Percentiles rank a stretch among this genome's conserved stretches.
Evolutionary conservation across 2,113 vertebrate species (phyloP).

Genomic region (Trichechus manatus): DNA sequence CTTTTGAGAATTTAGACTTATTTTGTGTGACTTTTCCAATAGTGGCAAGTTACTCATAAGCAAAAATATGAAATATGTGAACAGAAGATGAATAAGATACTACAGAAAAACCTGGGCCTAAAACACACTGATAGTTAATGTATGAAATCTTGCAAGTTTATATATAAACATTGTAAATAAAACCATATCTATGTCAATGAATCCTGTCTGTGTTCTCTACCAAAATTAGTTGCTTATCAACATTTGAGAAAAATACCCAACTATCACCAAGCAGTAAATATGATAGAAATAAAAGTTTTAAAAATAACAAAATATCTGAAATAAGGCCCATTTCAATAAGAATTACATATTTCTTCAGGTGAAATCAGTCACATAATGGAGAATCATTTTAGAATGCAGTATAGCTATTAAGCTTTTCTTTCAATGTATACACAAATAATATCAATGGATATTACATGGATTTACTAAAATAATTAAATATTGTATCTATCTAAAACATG

Average conservation of each 20-base stretch:
- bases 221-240: neutral
- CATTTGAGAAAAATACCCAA: neutral
- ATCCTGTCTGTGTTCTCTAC: neutral
- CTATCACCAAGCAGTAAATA: neutral
- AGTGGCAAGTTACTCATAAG: neutral
- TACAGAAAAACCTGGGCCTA: neutral
- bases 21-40: neutral
- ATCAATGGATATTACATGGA: neutral
- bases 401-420: neutral
- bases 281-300: neutral
- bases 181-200: neutral
- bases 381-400: neutral
- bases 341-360: neutral
- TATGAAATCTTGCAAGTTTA: neutral
- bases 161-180: neutral
- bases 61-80: neutral
- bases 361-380: neutral
- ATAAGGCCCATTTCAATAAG: neutral
- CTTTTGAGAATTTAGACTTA: neutral
- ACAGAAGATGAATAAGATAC: neutral
- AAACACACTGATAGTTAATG: neutral
- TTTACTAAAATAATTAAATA: neutral
- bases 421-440: neutral
- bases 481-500: neutral
- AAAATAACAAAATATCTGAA: constrained; percentile 8